Conservation (phyloP, 2,888 invertebrate genomes). For the Drosophila neoperkinsi region DNA sequence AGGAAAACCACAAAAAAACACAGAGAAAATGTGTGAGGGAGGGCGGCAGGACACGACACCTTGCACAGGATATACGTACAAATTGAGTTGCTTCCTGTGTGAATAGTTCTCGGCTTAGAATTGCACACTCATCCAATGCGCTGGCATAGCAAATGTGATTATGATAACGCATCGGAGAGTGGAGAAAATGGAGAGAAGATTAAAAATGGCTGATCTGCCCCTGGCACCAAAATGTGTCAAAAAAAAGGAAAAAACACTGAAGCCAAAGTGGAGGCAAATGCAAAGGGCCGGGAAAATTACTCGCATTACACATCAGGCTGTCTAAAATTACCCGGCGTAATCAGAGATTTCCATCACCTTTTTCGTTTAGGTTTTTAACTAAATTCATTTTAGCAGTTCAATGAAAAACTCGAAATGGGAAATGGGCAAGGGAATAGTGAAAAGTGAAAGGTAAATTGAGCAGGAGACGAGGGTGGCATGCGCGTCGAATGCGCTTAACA, state of each 20-base stretch:
- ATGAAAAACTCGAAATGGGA: slow-evolving; percentile 6
- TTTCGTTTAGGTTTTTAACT: slow-evolving; percentile 52
- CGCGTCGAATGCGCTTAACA: slow-evolving; percentile 75
- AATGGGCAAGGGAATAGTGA: slow-evolving; percentile 8
- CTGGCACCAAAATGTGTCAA: slow-evolving; percentile 37
- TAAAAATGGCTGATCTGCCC: slow-evolving; percentile 9
- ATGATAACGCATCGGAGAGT: slow-evolving; percentile 50
- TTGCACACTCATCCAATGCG: slow-evolving; percentile 63
- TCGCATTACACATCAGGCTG: slow-evolving; percentile 63
- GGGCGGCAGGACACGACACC: slow-evolving; percentile 24
- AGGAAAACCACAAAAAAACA: slow-evolving; percentile 66
- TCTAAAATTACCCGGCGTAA: slow-evolving; percentile 71
- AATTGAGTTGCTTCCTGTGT: slow-evolving; percentile 77
- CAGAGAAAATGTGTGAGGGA: not conserved
- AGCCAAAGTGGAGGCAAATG: not conserved
- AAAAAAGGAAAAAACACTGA: not conserved
- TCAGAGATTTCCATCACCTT: slow-evolving; percentile 79
- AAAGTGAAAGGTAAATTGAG: slow-evolving; percentile 9
- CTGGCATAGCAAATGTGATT: slow-evolving; percentile 75
- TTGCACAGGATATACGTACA: slow-evolving; percentile 68
- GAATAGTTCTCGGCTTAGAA: slow-evolving; percentile 42
- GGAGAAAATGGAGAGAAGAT: slow-evolving; percentile 13
- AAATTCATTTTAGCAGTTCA: slow-evolving; percentile 53
- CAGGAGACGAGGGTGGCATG: slow-evolving; percentile 57
- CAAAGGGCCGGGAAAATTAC: slow-evolving; percentile 30